Conservation (phyloP, 2,888 invertebrate species). For the Portevinia maculata region DNA sequence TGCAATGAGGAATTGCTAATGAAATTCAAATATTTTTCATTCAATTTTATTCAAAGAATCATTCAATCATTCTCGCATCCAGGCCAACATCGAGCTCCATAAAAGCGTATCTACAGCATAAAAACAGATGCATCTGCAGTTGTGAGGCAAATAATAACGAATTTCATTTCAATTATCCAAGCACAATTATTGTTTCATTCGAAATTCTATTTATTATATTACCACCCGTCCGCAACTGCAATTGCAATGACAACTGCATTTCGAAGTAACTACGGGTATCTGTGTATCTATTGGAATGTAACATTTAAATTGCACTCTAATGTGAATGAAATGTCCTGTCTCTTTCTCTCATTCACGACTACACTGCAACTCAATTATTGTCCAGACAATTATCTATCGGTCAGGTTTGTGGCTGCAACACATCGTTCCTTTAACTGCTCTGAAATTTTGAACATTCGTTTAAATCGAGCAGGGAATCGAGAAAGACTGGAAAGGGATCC, state of each 20-base stretch:
- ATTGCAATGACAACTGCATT: neutral
- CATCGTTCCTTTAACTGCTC: slow-evolving; percentile 43
- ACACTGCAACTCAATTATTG: slow-evolving; percentile 64
- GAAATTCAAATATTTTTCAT: slow-evolving; percentile 13
- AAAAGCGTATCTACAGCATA: slow-evolving; percentile 1
- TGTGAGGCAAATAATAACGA: slow-evolving; percentile 13
- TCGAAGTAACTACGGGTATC: neutral
- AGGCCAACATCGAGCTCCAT: neutral
- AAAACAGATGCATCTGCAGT: slow-evolving; percentile 3
- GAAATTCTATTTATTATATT: slow-evolving; percentile 54
- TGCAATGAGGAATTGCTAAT: slow-evolving; percentile 14
- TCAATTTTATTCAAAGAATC: slow-evolving; percentile 1
- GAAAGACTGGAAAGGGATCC: slow-evolving; percentile 16
- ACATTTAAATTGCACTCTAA: slow-evolving; percentile 30
- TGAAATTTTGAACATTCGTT: slow-evolving; percentile 45
- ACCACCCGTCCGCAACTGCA: slow-evolving; percentile 33
- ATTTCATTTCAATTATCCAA: slow-evolving; percentile 31
- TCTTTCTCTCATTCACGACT: neutral
- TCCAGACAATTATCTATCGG: slow-evolving; percentile 68
- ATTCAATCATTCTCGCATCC: slow-evolving; percentile 7
- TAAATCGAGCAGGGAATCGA: slow-evolving; percentile 44
- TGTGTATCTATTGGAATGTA: slow-evolving; percentile 11
- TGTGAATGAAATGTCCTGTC: slow-evolving; percentile 1
- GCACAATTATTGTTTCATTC: slow-evolving; percentile 47
- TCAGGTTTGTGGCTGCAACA: slow-evolving; percentile 59